These are phyloP conservation scores for Drosophila serrata DNA, from an alignment of 1,140 invertebrate genomes.

Conservation along the genomic window DNA sequence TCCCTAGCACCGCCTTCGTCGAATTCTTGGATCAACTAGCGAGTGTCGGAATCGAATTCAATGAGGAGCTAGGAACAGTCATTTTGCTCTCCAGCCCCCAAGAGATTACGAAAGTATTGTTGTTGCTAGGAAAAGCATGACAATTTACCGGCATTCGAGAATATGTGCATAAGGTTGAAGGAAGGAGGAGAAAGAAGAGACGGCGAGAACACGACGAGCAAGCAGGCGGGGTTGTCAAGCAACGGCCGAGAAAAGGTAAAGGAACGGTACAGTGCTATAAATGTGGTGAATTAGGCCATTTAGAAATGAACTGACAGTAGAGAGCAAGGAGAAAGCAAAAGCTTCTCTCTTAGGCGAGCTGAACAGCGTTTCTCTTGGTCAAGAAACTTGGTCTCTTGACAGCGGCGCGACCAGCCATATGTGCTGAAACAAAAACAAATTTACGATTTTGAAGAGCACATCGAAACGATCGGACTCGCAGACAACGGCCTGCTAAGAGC, in stretches of 20 bases:
- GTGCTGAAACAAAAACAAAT: neutral
- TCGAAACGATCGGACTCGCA: neutral
- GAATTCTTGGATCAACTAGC: no score
- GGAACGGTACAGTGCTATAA: constrained; percentile 1
- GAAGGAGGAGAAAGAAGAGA: constrained; percentile 7
- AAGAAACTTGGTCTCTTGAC: neutral
- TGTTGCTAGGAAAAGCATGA: no score
- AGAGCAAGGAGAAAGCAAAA: neutral
- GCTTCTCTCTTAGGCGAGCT: neutral
- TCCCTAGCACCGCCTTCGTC: no score
- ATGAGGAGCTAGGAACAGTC: no score
- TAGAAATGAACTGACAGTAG: neutral
- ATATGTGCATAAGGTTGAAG: neutral
- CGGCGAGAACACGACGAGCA: neutral
- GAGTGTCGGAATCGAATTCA: no score
- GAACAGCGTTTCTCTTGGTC: neutral
- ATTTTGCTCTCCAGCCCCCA: no score
- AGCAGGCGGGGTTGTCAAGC: neutral
- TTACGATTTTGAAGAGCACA: neutral
- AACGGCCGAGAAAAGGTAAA: neutral
- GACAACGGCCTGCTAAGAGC: neutral
- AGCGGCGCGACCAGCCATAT: neutral
- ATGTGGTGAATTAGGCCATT: neutral
- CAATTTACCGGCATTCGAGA: no score
- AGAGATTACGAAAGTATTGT: no score